Evolutionary conservation across 1,140 invertebrate species (phyloP).

Genomic region (Babylonia areolata): DNA sequence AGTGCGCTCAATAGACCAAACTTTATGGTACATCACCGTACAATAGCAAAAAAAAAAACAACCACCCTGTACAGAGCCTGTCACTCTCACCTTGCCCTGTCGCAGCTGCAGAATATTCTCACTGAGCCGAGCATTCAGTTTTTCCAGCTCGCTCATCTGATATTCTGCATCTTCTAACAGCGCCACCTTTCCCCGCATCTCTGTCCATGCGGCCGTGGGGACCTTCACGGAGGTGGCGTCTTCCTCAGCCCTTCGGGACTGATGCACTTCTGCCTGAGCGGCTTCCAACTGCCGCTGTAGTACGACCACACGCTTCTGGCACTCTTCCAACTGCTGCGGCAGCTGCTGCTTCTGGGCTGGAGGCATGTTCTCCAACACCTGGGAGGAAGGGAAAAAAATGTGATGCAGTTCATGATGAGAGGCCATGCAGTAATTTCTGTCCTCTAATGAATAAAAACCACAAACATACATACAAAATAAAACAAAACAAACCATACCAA

Average conservation of each 20-base stretch:
- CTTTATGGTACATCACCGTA: too few relatives aligned
- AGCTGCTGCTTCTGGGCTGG: slow-evolving; percentile 54
- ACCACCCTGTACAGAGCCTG: too few relatives aligned
- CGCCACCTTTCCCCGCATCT: slow-evolving; percentile 58
- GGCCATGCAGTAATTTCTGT: too few relatives aligned
- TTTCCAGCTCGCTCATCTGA: slow-evolving; percentile 55
- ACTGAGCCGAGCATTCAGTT: slow-evolving; percentile 54
- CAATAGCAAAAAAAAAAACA: too few relatives aligned
- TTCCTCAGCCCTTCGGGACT: slow-evolving; percentile 18
- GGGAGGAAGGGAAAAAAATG: neutral
- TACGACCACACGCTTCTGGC: slow-evolving; percentile 62
- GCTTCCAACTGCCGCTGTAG: slow-evolving; percentile 61
- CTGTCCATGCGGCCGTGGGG: slow-evolving; percentile 52
- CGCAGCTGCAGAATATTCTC: slow-evolving; percentile 57
- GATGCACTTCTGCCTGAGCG: slow-evolving; percentile 46
- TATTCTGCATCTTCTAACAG: slow-evolving; percentile 58
- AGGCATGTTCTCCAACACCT: slow-evolving; percentile 46
- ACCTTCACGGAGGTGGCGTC: slow-evolving; percentile 44
- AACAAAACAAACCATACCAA: too few relatives aligned
- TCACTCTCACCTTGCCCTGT: slow-evolving; percentile 65
- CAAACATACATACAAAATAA: too few relatives aligned
- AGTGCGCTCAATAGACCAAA: too few relatives aligned
- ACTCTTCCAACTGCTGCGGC: slow-evolving; percentile 66
- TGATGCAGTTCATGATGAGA: too few relatives aligned
- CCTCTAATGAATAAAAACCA: too few relatives aligned